A percentile compares a stretch with the other conserved stretches of the same genome.
These are phyloP conservation scores for Tychaedon coryphoeus DNA, from an alignment of 2,113 vertebrate genomes.

Conservation along the genomic window DNA sequence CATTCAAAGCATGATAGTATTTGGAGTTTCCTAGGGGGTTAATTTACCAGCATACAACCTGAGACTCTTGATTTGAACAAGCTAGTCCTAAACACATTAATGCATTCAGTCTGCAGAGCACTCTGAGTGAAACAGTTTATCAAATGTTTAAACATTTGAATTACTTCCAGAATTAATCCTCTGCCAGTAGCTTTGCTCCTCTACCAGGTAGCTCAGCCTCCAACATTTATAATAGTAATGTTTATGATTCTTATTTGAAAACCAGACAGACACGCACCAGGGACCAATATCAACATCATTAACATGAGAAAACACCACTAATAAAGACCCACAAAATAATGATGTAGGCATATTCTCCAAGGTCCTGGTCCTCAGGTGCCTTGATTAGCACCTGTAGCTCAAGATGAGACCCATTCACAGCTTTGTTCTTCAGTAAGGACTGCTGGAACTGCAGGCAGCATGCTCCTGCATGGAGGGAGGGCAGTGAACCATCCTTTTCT, in stretches of 20 bases:
- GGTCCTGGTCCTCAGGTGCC: not conserved
- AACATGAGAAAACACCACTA: not conserved
- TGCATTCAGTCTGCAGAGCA: not conserved
- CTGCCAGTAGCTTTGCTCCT: not conserved
- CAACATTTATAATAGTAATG: not conserved
- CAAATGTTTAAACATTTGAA: not conserved
- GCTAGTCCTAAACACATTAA: not conserved
- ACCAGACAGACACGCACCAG: not conserved
- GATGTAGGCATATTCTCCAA: not conserved
- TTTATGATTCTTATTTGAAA: not conserved
- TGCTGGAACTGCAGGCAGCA: not conserved
- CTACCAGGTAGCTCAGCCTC: not conserved
- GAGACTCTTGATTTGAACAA: not conserved
- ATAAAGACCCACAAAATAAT: not conserved
- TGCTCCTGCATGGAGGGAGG: fast-evolving
- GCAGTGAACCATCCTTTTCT: not conserved
- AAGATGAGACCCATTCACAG: not conserved
- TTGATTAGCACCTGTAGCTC: not conserved
- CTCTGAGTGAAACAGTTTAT: not conserved
- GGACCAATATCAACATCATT: not conserved
- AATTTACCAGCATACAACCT: not conserved
- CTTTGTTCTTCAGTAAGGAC: not conserved
- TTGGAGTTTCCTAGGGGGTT: not conserved
- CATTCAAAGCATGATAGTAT: not conserved
- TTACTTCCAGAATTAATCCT: too few species aligned